These are phyloP conservation scores for Aurelia coerulea DNA, from an alignment of 30 jellyfish, hydroid and myxozoan genomes.

Conservation along the genomic window DNA sequence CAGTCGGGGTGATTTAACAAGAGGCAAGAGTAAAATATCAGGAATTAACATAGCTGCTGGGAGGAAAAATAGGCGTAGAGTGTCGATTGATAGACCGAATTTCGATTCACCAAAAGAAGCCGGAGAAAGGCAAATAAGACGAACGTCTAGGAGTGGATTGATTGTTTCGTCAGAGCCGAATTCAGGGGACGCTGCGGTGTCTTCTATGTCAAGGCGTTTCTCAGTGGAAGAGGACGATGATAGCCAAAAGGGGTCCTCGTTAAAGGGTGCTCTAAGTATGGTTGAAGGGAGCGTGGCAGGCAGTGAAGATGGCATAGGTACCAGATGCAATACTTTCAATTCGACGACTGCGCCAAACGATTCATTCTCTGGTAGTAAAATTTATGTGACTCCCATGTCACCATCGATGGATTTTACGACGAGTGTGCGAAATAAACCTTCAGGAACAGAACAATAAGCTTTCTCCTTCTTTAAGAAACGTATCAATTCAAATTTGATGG, in stretches of 20 bases:
- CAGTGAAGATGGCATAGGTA: background rate
- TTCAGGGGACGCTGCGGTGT: background rate
- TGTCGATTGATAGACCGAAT: conserved; percentile 19
- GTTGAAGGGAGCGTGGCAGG: background rate
- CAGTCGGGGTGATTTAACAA: background rate
- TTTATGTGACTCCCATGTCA: conserved; percentile 19
- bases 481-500: too few relatives aligned
- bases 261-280: background rate
- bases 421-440: background rate
- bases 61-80: background rate
- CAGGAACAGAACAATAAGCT: background rate
- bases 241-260: too few relatives aligned
- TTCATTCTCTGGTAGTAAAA: conserved; percentile 2
- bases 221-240: background rate
- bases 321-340: background rate
- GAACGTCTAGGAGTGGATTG: conserved; percentile 14
- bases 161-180: background rate
- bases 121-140: background rate
- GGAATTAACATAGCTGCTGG: conserved; percentile 8
- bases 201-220: too few relatives aligned
- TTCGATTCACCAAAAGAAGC: conserved; percentile 34
- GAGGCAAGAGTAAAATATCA: background rate
- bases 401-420: conserved; percentile 34
- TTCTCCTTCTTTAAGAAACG: too few relatives aligned
- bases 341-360: background rate